Evolutionary conservation across 2,797 vertebrate species (phyloP).

Genomic region (Glossophaga mutica): DNA sequence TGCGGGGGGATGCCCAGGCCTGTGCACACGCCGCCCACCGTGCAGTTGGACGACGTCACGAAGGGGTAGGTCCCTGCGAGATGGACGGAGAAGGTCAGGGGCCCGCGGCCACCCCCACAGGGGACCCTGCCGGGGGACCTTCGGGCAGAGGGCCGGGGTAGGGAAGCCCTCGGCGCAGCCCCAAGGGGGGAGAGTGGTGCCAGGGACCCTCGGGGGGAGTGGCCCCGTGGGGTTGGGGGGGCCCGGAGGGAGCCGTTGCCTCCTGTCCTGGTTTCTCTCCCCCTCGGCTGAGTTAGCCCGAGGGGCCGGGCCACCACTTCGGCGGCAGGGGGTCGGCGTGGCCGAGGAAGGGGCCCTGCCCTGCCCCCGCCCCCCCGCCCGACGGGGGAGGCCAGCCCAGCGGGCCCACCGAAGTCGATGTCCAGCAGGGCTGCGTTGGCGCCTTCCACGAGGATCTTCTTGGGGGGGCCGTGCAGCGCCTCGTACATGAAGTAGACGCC

Average conservation of each 20-base stretch:
- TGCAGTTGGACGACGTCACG: slow-evolving; percentile 99
- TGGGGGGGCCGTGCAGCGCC: slow-evolving; percentile 92
- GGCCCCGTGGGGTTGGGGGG: background rate
- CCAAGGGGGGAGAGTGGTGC: fast-evolving
- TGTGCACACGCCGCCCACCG: slow-evolving; percentile 95
- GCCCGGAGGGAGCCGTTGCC: background rate
- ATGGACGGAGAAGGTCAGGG: background rate
- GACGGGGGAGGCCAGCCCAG: fast-evolving
- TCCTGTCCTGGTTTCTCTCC: background rate
- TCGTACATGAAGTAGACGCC: slow-evolving; percentile 98
- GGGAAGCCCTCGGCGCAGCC: fast-evolving
- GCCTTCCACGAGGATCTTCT: slow-evolving; percentile 97
- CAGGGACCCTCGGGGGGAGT: fast-evolving
- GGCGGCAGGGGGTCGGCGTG: fast-evolving
- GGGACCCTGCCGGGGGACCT: fast-evolving
- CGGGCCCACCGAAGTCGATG: slow-evolving; percentile 93
- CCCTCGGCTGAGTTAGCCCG: fast-evolving
- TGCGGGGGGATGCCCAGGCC: slow-evolving; percentile 95
- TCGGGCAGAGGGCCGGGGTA: background rate
- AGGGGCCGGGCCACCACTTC: fast-evolving
- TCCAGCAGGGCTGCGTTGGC: slow-evolving; percentile 98
- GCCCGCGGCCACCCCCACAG: fast-evolving
- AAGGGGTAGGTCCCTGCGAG: slow-evolving; percentile 97
- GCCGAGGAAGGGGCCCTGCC: too few relatives aligned
- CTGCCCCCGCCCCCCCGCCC: fast-evolving